Evolutionary conservation across 2,113 vertebrate genomes (phyloP), one percentile per base, ranked within the genome.

Genomic region (Coreoperca whiteheadi): DNA sequence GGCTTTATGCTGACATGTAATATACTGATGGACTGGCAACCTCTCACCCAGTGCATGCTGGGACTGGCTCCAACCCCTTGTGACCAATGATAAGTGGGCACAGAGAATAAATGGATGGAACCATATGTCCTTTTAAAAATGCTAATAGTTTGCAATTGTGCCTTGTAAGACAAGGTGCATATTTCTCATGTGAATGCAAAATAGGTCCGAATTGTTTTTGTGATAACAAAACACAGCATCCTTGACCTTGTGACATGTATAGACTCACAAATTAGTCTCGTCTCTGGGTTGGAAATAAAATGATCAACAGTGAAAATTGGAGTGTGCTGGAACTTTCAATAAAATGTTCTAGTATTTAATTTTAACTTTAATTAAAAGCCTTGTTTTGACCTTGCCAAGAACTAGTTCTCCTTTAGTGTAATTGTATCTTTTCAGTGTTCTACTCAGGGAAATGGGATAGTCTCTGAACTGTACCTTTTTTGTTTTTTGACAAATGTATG

Each of bases 91-190:
- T 84, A 39, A 82, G 39, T 56, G 64, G n/a, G 66, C 28, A 57
- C 51, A 39, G 53, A 51, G 56, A 85, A 66, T 64, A 85, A 77
- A 74, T 76, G 41, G 39, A 71, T 74, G 46, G 70, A 92, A 80
- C 82, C 63, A 15, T 67, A 7, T 87, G 86, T n/a, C 68, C 83
- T 75, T 90, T 88, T 87, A 71, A 88, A 89, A 70, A 87, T 85
- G 75, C 28, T 78, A 75, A 90, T 87, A 87, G 88, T 82, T 81
- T 86, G 46, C 50, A 86, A 41, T 54, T 32, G 37, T 85, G 46
- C 64, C 43, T 73, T 61, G 75, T 37, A 74, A 66, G 71, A 69
- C 34, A 85, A 54, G 60, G 11, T 70, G 60, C 32, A 60, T 69
- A 67, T 75, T 87, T 81, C n/a, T n/a, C 73, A 72, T 48, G 9